Evolutionary conservation across 1,140 invertebrate genomes (phyloP), one percentile per base, ranked within the genome.

Genomic region (Tribolium castaneum): DNA sequence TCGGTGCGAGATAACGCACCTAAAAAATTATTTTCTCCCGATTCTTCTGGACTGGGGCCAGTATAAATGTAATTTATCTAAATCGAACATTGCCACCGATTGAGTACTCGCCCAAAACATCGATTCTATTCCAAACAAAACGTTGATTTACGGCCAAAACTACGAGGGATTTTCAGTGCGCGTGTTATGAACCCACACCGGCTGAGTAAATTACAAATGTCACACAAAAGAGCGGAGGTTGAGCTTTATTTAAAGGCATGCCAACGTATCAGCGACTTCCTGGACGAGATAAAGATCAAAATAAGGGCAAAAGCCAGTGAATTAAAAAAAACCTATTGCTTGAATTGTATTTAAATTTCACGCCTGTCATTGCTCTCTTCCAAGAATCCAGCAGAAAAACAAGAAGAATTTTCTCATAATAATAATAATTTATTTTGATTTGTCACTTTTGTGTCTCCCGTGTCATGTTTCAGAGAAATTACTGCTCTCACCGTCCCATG

Each of bases 171-270:
- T 7, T 59, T 59, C 30, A 59, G 9, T 66, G 59, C 59, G 59
- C 59, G 45, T 62, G 56, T 62, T 25, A 1, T 3, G 35, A 25
- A 9, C 59, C 59, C 59, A 66, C 59, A 66, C 59, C 45, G 59
- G 45, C 25, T 66, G 14, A 66, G 59, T 66, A 66, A 66, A 66
- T 66, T 66, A 66, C 59, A 12, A 35, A 35, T 66, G 59, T 66
- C 59, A 66, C 59, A 66, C 45, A 39, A 66, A 66, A 35, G 34
- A 66, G 30, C n/a, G 22, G 10, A 66, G 59, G 59, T 1, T 13
- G 59, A n/a, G 59, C 6, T 7, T 66, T 66, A 66, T 66, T 66
- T 35, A 35, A 12, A 35, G 25, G 4, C 25, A 12, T 66, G 59
- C 9, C 25, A 35, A n/a, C 2, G 3, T 19, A 35, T n/a, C 59